Evolutionary conservation across 2,888 invertebrate species (phyloP).

Genomic region (Spodoptera exigua): DNA sequence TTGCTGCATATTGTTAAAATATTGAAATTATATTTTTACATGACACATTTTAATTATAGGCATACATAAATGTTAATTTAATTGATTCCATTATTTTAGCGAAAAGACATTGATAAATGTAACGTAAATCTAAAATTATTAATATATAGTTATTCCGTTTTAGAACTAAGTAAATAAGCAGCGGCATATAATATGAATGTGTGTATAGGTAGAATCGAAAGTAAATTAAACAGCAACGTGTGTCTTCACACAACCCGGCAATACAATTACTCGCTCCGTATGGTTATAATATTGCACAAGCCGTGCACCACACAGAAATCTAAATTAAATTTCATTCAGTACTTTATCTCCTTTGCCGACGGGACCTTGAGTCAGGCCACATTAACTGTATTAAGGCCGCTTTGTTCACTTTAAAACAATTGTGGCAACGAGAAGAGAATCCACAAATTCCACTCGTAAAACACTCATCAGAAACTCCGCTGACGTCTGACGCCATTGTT

Average conservation of each 20-base stretch:
- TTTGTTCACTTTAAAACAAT: slow-evolving; percentile 73
- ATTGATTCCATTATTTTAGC: too few relatives aligned
- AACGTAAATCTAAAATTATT: too few relatives aligned
- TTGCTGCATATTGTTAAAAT: too few relatives aligned
- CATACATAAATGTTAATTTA: too few relatives aligned
- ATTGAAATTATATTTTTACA: too few relatives aligned
- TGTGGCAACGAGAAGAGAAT: slow-evolving; percentile 67
- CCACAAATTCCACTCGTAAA: slow-evolving; percentile 73
- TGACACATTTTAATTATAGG: too few relatives aligned
- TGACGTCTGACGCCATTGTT: slow-evolving; percentile 75
- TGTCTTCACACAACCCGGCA: slow-evolving; percentile 8
- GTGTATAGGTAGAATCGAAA: too few relatives aligned
- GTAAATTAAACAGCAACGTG: slow-evolving; percentile 2
- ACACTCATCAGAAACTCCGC: slow-evolving; percentile 71
- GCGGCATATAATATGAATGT: too few relatives aligned
- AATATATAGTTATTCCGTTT: too few relatives aligned
- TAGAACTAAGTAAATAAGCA: too few relatives aligned
- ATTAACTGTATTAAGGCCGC: slow-evolving; percentile 68
- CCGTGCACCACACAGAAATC: slow-evolving; percentile 43
- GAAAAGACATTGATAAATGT: too few relatives aligned
- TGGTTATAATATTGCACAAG: slow-evolving; percentile 17
- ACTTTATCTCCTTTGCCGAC: slow-evolving; percentile 59
- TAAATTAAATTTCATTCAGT: slow-evolving; percentile 64
- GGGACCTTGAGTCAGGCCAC: slow-evolving; percentile 64
- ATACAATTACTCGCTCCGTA: slow-evolving; percentile 25